Conservation (phyloP, 2,113 vertebrate species). For the Lepus americanus region DNA sequence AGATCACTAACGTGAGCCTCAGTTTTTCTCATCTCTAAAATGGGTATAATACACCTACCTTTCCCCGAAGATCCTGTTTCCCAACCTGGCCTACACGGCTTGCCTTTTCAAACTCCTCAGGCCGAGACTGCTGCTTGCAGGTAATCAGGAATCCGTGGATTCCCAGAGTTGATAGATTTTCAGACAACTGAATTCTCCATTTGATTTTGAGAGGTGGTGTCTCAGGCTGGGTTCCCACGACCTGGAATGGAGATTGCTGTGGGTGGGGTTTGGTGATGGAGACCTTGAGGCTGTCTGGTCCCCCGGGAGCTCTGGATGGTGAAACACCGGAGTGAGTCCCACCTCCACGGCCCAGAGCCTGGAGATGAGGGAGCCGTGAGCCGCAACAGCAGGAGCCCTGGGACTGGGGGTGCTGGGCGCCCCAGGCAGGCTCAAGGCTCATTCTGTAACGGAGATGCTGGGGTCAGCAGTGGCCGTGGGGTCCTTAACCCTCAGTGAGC, state of each 20-base stretch:
- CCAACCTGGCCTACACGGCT: background rate
- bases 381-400: no score
- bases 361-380: background rate
- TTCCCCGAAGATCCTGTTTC: background rate
- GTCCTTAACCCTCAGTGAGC: no score
- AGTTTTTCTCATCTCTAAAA: background rate
- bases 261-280: accelerated
- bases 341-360: accelerated
- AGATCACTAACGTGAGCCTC: no score
- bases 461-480: no score
- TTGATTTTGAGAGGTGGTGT: no score
- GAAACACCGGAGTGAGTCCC: background rate
- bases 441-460: no score
- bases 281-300: background rate
- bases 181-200: accelerated
- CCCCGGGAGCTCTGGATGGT: background rate
- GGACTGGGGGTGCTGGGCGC: no score
- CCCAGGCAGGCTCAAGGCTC: no score
- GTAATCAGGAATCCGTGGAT: background rate
- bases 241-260: background rate
- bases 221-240: background rate
- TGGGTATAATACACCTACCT: background rate
- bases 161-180: background rate
- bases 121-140: background rate
- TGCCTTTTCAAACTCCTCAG: background rate